Conservation (phyloP, 1,140 invertebrate species). For the Penaeus vannamei region DNA sequence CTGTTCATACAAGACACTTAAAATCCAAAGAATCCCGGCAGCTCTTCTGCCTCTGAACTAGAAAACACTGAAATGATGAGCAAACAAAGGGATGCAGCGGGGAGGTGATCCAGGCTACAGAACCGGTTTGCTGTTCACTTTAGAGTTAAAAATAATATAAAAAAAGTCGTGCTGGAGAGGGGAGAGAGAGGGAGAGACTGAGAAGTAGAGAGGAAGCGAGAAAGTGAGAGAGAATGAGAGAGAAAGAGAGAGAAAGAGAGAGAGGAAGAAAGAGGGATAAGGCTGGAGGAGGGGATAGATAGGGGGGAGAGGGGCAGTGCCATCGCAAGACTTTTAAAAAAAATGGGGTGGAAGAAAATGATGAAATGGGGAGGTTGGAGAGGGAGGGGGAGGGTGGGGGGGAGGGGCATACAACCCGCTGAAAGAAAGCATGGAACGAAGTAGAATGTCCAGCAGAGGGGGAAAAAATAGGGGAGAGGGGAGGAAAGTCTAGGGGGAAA, state of each 20-base stretch:
- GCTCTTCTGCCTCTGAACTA: too few relatives aligned
- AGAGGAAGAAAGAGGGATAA: conserved; percentile 20
- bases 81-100: too few relatives aligned
- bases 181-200: not conserved
- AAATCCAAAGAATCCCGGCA: too few relatives aligned
- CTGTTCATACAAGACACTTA: too few relatives aligned
- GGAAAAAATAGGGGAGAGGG: not conserved
- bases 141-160: too few relatives aligned
- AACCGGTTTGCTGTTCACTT: too few relatives aligned
- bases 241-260: conserved; percentile 27
- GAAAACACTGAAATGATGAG: too few relatives aligned
- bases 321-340: not conserved
- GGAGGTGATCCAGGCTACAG: too few relatives aligned
- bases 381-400: not conserved
- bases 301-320: not conserved
- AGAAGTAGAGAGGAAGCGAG: conserved; percentile 21
- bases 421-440: not conserved
- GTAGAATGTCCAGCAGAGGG: not conserved
- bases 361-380: not conserved
- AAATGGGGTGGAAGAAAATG: not conserved
- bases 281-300: not conserved
- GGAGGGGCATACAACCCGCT: not conserved
- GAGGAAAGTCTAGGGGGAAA: not conserved
- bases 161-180: not conserved
- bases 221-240: not conserved